These are phyloP conservation scores for Hystrix cristata DNA, from an alignment of 2,113 vertebrate genomes.

Conservation along the genomic window DNA sequence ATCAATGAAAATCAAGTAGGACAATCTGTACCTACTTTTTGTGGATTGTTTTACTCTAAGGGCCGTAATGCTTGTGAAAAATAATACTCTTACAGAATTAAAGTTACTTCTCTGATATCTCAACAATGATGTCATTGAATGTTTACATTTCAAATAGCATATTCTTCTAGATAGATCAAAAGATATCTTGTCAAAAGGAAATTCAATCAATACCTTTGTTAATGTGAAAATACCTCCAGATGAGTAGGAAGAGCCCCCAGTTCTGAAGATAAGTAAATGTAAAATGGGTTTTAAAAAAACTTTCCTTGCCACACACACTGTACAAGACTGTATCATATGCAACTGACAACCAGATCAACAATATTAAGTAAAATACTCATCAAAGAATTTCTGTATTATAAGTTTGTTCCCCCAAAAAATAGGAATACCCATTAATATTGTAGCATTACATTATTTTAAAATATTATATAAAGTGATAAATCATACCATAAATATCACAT, in stretches of 20 bases:
- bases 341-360: neutral
- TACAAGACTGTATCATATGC: neutral
- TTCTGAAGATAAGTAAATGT: neutral
- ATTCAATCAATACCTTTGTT: neutral
- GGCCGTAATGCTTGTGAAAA: neutral
- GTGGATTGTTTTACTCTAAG: neutral
- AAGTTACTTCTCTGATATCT: neutral
- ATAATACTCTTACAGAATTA: neutral
- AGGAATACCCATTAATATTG: neutral
- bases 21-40: slow-evolving; percentile 12
- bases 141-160: neutral
- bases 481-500: neutral
- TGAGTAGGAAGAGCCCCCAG: neutral
- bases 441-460: neutral
- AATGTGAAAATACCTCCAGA: neutral
- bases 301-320: neutral
- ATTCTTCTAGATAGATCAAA: neutral
- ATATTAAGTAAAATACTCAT: neutral
- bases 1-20: neutral
- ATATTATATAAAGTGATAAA: neutral
- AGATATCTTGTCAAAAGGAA: neutral
- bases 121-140: neutral
- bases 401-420: neutral
- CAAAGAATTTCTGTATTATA: neutral
- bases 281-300: neutral